Percentiles rank a stretch among this genome's conserved stretches.
Conservation (phyloP, 2,888 invertebrate genomes). For the Yponomeuta cagnagella region DNA sequence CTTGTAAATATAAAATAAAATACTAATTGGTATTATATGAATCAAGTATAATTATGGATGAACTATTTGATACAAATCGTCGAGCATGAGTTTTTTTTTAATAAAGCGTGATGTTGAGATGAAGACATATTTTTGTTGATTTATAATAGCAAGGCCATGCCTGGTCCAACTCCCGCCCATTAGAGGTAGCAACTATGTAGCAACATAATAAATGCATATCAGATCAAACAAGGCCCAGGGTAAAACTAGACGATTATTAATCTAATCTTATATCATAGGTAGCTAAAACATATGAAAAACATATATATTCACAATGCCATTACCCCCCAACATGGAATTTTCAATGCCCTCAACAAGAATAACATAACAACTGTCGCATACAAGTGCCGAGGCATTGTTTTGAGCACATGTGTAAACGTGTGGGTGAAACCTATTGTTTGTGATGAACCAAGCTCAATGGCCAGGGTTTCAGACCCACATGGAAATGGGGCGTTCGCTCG, state of each 20-base stretch:
- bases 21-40: slow-evolving; percentile 5
- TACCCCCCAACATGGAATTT: too few species aligned
- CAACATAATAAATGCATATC: not conserved
- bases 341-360: too few species aligned
- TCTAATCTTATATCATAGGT: not conserved
- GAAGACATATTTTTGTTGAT: not conserved
- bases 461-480: not conserved
- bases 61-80: slow-evolving; percentile 1
- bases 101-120: slow-evolving; percentile 3
- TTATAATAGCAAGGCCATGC: not conserved
- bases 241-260: not conserved
- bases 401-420: not conserved
- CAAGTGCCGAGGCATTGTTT: not conserved
- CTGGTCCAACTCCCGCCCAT: not conserved
- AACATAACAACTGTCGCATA: not conserved
- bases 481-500: not conserved
- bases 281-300: not conserved
- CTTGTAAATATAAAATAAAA: slow-evolving; percentile 10
- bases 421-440: not conserved
- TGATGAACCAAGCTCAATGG: not conserved
- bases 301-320: not conserved
- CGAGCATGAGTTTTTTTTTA: not conserved
- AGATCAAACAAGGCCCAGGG: not conserved
- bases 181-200: not conserved
- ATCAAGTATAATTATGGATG: slow-evolving; percentile 5